Evolutionary conservation across 2,113 vertebrate genomes (phyloP).

Genomic region (Tautogolabrus adspersus): DNA sequence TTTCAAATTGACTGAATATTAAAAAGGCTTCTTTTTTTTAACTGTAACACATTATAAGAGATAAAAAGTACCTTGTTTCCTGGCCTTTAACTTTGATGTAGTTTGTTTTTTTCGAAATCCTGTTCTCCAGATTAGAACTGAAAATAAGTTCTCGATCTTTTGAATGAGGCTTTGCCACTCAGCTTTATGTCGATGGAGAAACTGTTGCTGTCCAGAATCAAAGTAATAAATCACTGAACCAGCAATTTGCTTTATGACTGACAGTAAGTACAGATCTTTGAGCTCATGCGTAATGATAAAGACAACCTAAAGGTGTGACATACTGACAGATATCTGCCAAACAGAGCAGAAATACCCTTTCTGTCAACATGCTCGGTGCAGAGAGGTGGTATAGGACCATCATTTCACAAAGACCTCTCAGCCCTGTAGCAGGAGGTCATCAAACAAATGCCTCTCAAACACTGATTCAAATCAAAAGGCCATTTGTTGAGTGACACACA

Average conservation of each 20-base stretch:
- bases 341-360: not conserved
- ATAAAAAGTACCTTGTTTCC: too few relatives aligned
- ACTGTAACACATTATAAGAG: too few relatives aligned
- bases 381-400: not conserved
- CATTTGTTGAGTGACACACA: slow-evolving; percentile 6
- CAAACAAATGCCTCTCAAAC: slow-evolving; percentile 16
- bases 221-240: not conserved
- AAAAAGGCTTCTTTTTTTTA: too few relatives aligned
- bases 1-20: too few relatives aligned
- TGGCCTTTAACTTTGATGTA: too few relatives aligned
- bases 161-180: too few relatives aligned
- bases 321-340: slow-evolving; percentile 11
- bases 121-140: too few relatives aligned
- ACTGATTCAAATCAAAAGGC: slow-evolving; percentile 4
- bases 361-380: slow-evolving; percentile 3
- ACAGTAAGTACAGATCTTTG: not conserved
- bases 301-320: not conserved
- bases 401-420: not conserved
- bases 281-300: not conserved
- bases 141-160: too few relatives aligned
- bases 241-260: not conserved
- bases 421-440: slow-evolving; percentile 4
- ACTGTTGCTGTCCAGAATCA: not conserved
- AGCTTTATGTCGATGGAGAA: not conserved
- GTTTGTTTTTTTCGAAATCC: too few relatives aligned